These are phyloP conservation scores for Lasioglossum oenotherae DNA, from an alignment of 2,888 invertebrate species.

Conservation along the genomic window DNA sequence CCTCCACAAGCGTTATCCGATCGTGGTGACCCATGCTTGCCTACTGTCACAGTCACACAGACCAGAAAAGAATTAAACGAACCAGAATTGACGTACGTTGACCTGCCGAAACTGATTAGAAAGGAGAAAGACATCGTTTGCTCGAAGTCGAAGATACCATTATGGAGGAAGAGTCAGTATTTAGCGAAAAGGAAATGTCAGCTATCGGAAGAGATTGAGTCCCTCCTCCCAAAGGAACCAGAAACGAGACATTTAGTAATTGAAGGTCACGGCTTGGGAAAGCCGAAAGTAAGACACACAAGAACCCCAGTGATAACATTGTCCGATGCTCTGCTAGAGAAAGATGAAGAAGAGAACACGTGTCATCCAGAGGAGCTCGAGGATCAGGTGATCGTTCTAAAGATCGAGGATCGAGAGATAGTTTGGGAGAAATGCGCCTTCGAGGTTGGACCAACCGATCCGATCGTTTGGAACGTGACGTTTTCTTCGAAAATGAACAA, in stretches of 20 bases:
- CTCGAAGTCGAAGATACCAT: slow-evolving; percentile 25
- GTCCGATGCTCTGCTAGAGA: slow-evolving; percentile 10
- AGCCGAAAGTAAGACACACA: neutral
- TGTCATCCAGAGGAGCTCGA: neutral
- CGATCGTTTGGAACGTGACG: slow-evolving; percentile 65
- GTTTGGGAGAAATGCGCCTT: slow-evolving; percentile 29
- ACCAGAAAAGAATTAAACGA: slow-evolving; percentile 63
- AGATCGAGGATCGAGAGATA: slow-evolving; percentile 74
- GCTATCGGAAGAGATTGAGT: slow-evolving; percentile 67
- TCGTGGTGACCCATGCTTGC: slow-evolving; percentile 56
- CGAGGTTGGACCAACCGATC: neutral
- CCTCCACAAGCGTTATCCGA: slow-evolving; percentile 60
- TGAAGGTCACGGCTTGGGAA: slow-evolving; percentile 69
- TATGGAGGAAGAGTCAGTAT: slow-evolving; percentile 77
- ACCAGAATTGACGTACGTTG: slow-evolving; percentile 63
- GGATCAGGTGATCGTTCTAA: slow-evolving; percentile 60
- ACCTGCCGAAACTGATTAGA: slow-evolving; percentile 65
- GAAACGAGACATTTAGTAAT: slow-evolving; percentile 75
- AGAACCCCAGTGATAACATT: slow-evolving; percentile 64
- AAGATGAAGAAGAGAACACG: slow-evolving; percentile 17
- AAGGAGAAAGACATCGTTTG: slow-evolving; percentile 68
- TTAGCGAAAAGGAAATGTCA: slow-evolving; percentile 66
- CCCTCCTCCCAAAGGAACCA: slow-evolving; percentile 76
- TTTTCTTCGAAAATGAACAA: slow-evolving; percentile 52
- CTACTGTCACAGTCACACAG: slow-evolving; percentile 58